Percentiles rank a stretch among this genome's conserved stretches.
Evolutionary conservation across 2,888 invertebrate genomes (phyloP).

Genomic region (Drosophila atripex): DNA sequence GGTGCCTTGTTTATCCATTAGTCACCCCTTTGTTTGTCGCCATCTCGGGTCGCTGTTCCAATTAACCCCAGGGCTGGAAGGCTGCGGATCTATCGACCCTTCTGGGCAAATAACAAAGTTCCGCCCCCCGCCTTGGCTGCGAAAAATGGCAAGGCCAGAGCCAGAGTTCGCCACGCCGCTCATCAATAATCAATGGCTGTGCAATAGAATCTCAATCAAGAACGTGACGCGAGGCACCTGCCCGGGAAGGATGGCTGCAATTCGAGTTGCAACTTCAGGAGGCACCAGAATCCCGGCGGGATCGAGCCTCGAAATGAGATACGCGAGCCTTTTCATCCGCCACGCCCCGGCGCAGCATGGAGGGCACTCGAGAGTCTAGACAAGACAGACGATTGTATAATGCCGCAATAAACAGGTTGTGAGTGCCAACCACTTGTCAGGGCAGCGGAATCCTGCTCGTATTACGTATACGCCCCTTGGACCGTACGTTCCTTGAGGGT

Average conservation of each 20-base stretch:
- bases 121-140: too few relatives aligned
- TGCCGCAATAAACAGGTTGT: slow-evolving; percentile 24
- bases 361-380: slow-evolving; percentile 66
- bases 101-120: slow-evolving; percentile 1
- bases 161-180: slow-evolving; percentile 38
- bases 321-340: slow-evolving; percentile 16
- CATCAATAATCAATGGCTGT: slow-evolving; percentile 58
- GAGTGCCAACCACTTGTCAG: slow-evolving; percentile 6
- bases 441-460: slow-evolving; percentile 1
- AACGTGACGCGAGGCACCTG: slow-evolving; percentile 55
- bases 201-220: slow-evolving; percentile 66
- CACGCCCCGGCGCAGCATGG: neutral
- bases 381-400: slow-evolving; percentile 41
- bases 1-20: neutral
- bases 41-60: neutral
- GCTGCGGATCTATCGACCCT: neutral
- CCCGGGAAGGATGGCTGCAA: slow-evolving; percentile 18
- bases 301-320: slow-evolving; percentile 38
- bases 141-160: slow-evolving; percentile 18
- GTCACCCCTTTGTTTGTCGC: neutral
- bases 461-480: slow-evolving; percentile 22
- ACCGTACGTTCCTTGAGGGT: neutral
- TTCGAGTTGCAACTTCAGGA: slow-evolving; percentile 23
- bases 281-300: slow-evolving; percentile 21
- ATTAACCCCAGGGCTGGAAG: neutral